Percentiles rank a stretch among this genome's conserved stretches.
Evolutionary conservation across 2,797 vertebrate genomes (phyloP).

Genomic region (Propithecus perrieri): DNA sequence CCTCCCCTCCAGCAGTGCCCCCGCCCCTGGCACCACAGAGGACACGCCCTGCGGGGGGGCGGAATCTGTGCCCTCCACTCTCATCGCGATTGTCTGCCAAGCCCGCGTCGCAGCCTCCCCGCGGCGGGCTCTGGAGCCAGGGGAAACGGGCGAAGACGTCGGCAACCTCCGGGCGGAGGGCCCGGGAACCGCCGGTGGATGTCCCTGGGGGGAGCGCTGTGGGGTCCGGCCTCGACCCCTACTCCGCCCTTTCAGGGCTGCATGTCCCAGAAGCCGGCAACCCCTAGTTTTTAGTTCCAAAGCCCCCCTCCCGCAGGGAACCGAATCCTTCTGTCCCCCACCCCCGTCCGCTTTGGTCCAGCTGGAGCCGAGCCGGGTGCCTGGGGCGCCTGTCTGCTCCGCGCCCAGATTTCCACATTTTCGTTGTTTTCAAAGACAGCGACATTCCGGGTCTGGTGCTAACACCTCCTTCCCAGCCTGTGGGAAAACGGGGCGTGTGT

Average conservation of each 20-base stretch:
- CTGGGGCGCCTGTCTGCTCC: neutral
- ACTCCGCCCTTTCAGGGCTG: neutral
- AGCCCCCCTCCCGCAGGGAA: neutral
- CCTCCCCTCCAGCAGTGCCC: neutral
- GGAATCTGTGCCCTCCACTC: neutral
- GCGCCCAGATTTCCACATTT: conserved; percentile 27
- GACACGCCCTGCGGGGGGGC: too few species aligned
- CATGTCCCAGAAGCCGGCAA: neutral
- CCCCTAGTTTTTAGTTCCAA: conserved; percentile 1
- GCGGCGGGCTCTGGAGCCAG: neutral
- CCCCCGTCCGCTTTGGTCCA: neutral
- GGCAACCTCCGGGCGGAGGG: neutral
- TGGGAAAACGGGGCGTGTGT: neutral
- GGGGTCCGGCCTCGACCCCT: neutral
- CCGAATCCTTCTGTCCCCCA: neutral
- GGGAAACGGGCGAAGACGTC: neutral
- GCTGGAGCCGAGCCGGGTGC: neutral
- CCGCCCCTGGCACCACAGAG: neutral
- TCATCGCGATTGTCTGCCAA: neutral
- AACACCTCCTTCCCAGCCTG: conserved; percentile 59
- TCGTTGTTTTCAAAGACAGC: conserved; percentile 69
- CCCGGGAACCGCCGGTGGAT: neutral
- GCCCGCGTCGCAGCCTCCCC: neutral
- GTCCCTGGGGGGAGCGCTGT: neutral
- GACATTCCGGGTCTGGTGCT: conserved; percentile 73